These are phyloP conservation scores for Forbesichthys agassizii DNA, from an alignment of 2,113 vertebrate species.

Conservation along the genomic window DNA sequence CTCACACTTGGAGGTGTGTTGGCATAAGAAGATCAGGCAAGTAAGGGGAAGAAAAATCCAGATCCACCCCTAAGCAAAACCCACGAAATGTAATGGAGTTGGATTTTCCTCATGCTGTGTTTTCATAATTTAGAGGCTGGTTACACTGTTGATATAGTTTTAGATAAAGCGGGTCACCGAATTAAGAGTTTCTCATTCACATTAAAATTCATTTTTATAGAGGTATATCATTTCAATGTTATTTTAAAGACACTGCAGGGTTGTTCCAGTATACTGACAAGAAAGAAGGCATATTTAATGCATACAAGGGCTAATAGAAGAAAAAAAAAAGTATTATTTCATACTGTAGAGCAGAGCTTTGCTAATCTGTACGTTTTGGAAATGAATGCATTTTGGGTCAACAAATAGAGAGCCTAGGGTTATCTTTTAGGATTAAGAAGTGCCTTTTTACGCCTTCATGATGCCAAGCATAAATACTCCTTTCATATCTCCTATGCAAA, in stretches of 20 bases:
- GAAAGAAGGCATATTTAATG: constrained; percentile 33
- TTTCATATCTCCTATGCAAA: too few relatives aligned
- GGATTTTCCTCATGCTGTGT: constrained; percentile 28
- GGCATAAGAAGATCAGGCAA: constrained; percentile 44
- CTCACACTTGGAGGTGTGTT: constrained; percentile 48
- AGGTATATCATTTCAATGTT: constrained; percentile 39
- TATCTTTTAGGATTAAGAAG: too few relatives aligned
- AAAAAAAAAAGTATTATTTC: constrained; percentile 29
- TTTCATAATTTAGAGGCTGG: constrained; percentile 45
- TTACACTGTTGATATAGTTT: constrained; percentile 31
- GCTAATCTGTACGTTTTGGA: too few relatives aligned
- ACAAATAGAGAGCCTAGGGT: too few relatives aligned
- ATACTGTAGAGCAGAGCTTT: too few relatives aligned
- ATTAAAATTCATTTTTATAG: constrained; percentile 49
- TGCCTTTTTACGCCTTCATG: too few relatives aligned
- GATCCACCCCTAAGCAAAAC: constrained; percentile 25
- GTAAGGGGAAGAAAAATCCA: not conserved
- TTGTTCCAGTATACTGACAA: constrained; percentile 37
- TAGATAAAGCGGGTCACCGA: constrained; percentile 48
- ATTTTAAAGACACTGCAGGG: constrained; percentile 53
- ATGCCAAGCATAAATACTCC: too few relatives aligned
- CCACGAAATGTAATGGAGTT: constrained; percentile 4
- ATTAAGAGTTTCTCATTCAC: constrained; percentile 39
- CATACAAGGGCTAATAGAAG: constrained; percentile 24
- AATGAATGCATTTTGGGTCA: too few relatives aligned